Evolutionary conservation across 2,797 vertebrate species (phyloP).

Genomic region (Micromesistius poutassou): DNA sequence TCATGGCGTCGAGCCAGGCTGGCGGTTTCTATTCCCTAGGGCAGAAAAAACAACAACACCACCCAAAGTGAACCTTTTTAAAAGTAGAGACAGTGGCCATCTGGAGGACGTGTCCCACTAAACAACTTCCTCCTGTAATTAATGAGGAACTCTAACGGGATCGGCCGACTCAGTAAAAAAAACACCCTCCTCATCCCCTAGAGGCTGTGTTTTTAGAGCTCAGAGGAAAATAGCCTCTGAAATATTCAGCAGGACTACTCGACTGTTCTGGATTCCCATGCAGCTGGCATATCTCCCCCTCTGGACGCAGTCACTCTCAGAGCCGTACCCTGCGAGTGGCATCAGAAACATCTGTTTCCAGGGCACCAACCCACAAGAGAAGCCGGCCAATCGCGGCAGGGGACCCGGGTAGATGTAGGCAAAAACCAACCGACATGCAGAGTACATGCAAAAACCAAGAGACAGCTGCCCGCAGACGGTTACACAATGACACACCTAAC

Average conservation of each 20-base stretch:
- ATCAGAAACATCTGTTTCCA: conserved; percentile 71
- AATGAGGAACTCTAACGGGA: conserved; percentile 64
- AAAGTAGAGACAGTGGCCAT: conserved; percentile 42
- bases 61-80: conserved; percentile 9
- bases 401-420: conserved; percentile 58
- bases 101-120: conserved; percentile 49
- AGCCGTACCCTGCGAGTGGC: conserved; percentile 61
- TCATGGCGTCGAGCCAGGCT: neutral
- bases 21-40: neutral
- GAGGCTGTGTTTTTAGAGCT: conserved; percentile 36
- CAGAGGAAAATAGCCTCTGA: conserved; percentile 38
- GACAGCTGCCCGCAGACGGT: conserved; percentile 33
- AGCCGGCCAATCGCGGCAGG: conserved; percentile 42
- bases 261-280: conserved; percentile 49
- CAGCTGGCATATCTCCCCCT: conserved; percentile 60
- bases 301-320: conserved; percentile 64
- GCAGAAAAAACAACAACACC: conserved; percentile 22
- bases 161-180: conserved; percentile 65
- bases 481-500: conserved; percentile 43
- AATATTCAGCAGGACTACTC: conserved; percentile 54
- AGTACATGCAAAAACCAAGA: conserved; percentile 11
- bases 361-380: conserved; percentile 56
- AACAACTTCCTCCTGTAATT: conserved; percentile 64
- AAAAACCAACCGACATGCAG: conserved; percentile 45
- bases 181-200: conserved; percentile 54